Evolutionary conservation across 2,113 vertebrate genomes (phyloP), one percentile per base, ranked within the genome.

Genomic region (Proterorhinus semilunaris): DNA sequence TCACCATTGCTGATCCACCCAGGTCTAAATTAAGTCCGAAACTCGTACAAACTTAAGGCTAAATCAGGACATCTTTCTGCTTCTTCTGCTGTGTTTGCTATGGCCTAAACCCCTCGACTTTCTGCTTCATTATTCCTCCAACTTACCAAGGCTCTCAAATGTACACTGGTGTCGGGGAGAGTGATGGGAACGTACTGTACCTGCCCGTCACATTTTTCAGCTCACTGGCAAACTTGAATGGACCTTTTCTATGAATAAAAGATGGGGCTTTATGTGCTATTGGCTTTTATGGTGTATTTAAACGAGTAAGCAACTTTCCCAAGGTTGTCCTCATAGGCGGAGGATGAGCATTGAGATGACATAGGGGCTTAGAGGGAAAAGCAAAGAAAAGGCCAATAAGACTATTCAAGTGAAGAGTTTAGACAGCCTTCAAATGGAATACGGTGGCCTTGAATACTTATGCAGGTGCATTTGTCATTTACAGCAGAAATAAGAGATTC

Each of bases 61-160:
- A 42, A 58, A 42, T 10, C 11, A 58, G 21, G 54, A 21, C 68
- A 78, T 83, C 74, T 84, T 83, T 73, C 82, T 76, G 63, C 83
- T 86, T 76, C 55, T 45, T 4, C 36, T 7, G 17, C 67, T 67
- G 50, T 9, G 21, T 76, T 67, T 78, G 69, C 81, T 81, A 73
- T 79, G 68, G 49, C 3, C 52, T 68, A 75, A 64, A 58, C 16
- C 67, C 17, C 6, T 63, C 58, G 67, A 52, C 50, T 52, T 27
- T 74, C 16, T 65, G 65, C 63, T 63, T 69, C 46, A n/a, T 64
- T 74, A 71, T 71, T 78, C 44, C 69, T 57, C 54, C 17, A 57
- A 57, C 54, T 42, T 58, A 58, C 10, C 27, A 36, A 54, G 1
- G 13, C 65, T 51, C 15, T 74, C 11, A 62, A 62, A 69, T 44